Base-by-base conservation (phyloP, 2,888 invertebrate genomes). In the Caenorhabditis sp. region DNA sequence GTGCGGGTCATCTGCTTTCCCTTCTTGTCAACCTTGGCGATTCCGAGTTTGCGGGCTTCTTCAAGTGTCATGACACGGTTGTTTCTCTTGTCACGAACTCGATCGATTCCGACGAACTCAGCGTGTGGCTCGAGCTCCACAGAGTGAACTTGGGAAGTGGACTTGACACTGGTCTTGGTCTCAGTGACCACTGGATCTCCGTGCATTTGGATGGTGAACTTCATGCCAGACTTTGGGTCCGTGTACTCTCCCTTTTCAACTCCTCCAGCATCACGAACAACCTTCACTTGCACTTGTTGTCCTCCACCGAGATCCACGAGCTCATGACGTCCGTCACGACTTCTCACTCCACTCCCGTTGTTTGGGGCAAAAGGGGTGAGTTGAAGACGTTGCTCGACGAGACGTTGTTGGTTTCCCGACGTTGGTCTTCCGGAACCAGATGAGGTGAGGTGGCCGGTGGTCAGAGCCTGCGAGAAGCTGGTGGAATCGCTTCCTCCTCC, bases 81-180 rank as follows among this genome's bases (percentile, higher is more conserved):
- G 76, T 89, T 90, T n/a, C 92, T 76, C 77, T 88, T 88, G 87
- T 92, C 92, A 7, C 89, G 87, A 61, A 92, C 89, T 24, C 89
- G 80, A 80, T 92, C 91, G 74, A 92, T 92, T 66, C 92, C 92
- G 54, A 92, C 91, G 63, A 92, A 90, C 72, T 92, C 90, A 12
- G 92, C 92, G 73, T 92, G 90, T 12, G 92, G 92, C 68, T 91
- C 92, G 51, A 92, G 79, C 73, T 92, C 92, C 16, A 92, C 90
- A 7, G 90, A 89, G 68, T 92, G 91, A 26, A 92, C 92, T 82
- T 92, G 91, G 16, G 91, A 89, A 1, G 92, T 90, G 35, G 90
- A 90, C 73, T 91, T 91, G 66, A 92, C 92, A 54, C 89, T 90
- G n/a, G 92, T 92, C 68, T 90, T 91, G n/a, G 92, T 92, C 79